phyloP scores from a whole-genome alignment of 2,888 invertebrate genomes.

The Rhabditoides inermis region DNA sequence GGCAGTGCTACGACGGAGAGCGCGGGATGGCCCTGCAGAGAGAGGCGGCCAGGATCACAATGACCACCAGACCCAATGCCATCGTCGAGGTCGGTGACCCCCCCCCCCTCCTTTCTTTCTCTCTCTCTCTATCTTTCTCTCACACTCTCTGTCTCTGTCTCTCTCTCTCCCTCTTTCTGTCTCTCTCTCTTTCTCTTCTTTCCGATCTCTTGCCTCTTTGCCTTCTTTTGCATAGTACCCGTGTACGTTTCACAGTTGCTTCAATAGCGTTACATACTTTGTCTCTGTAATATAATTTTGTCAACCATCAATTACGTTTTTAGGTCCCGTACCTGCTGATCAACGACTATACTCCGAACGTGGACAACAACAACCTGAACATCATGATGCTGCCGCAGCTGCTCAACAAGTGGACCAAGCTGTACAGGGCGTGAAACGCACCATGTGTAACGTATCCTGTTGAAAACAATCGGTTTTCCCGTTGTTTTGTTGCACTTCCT shows the following conservation, averaged over 20 bases:
- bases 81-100: conserved; percentile 46
- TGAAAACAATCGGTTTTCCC: too few species aligned
- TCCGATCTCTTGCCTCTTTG: too few species aligned
- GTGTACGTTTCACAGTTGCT: too few species aligned
- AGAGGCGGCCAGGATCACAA: conserved; percentile 47
- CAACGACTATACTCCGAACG: conserved; percentile 49
- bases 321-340: conserved; percentile 49
- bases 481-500: too few species aligned
- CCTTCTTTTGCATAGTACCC: too few species aligned
- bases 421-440: too few species aligned
- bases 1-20: conserved; percentile 44
- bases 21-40: conserved; percentile 45
- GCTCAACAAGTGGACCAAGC: conserved; percentile 43
- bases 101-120: too few species aligned
- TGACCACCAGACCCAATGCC: conserved; percentile 41
- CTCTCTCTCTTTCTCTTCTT: too few species aligned
- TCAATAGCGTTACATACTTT: neutral
- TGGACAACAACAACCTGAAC: conserved; percentile 46
- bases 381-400: conserved; percentile 42
- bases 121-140: too few species aligned
- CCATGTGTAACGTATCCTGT: too few species aligned
- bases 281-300: neutral
- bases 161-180: too few species aligned
- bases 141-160: too few species aligned
- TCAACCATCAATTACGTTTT: neutral